A percentile compares a stretch with the other conserved stretches of the same genome.
phyloP scores from a whole-genome alignment of 2,888 invertebrate genomes.

The Oscheius onirici region DNA sequence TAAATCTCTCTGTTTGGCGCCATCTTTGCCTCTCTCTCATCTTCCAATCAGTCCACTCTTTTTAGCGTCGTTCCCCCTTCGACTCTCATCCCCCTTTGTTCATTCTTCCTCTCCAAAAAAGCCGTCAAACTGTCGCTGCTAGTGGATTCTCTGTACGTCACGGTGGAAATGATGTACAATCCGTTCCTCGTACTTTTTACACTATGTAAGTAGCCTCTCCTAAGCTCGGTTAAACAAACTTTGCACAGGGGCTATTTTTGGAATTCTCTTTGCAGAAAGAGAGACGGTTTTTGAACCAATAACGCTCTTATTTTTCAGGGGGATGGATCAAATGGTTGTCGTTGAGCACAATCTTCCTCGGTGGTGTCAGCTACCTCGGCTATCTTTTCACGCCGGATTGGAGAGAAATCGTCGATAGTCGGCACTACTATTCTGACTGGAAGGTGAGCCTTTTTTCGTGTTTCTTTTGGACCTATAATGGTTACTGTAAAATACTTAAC shows the following conservation, averaged over 20 bases:
- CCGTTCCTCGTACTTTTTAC: conserved; percentile 33
- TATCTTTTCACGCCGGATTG: conserved; percentile 63
- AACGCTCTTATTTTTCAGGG: conserved; percentile 36
- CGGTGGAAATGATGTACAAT: conserved; percentile 34
- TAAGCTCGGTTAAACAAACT: background rate
- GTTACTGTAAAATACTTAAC: too few species aligned
- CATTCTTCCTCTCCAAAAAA: background rate
- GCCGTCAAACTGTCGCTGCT: conserved; percentile 27
- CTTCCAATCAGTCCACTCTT: background rate
- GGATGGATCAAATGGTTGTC: conserved; percentile 54
- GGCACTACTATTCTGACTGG: conserved; percentile 69
- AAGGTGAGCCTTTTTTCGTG: conserved; percentile 47
- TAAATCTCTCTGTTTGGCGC: background rate
- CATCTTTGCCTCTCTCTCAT: background rate
- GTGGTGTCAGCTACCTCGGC: conserved; percentile 52
- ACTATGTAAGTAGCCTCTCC: conserved; percentile 23
- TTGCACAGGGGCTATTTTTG: background rate
- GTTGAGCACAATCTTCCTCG: conserved; percentile 45
- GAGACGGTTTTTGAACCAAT: background rate
- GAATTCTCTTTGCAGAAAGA: too few species aligned
- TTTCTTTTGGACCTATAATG: too few species aligned
- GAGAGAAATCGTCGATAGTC: conserved; percentile 60
- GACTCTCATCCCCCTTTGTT: background rate
- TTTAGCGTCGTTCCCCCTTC: conserved; percentile 5
- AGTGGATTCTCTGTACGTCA: conserved; percentile 24